Conservation (phyloP, 2,888 invertebrate genomes). For the Folsomia candida region DNA sequence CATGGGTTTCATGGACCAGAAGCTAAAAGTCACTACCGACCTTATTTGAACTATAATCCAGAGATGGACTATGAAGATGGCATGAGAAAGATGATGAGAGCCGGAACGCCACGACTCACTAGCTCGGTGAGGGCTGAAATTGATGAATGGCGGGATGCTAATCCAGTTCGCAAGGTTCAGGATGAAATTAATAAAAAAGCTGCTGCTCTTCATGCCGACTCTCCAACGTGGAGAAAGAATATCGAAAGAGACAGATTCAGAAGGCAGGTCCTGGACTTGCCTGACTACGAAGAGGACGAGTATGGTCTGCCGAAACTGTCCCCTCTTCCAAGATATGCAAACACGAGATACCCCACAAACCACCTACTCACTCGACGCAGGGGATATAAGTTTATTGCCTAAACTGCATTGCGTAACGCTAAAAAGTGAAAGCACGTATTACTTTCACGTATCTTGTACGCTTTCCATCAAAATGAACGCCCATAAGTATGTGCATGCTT, state of each 20-base stretch:
- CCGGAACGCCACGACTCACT: slow-evolving; percentile 19
- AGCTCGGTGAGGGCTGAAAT: slow-evolving; percentile 24
- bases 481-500: no score
- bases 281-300: slow-evolving; percentile 8
- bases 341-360: slow-evolving; percentile 31
- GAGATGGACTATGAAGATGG: slow-evolving; percentile 23
- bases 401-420: neutral
- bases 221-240: slow-evolving; percentile 10
- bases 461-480: neutral
- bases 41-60: slow-evolving; percentile 31
- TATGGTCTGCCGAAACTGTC: neutral
- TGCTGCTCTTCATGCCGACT: slow-evolving; percentile 25
- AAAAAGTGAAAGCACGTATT: neutral
- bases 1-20: slow-evolving; percentile 22
- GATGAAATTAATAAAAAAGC: slow-evolving; percentile 39
- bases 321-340: slow-evolving; percentile 25
- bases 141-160: slow-evolving; percentile 30
- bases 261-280: neutral
- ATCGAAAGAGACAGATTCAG: neutral
- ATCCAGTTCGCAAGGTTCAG: slow-evolving; percentile 33
- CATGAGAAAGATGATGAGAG: slow-evolving; percentile 34
- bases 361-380: slow-evolving; percentile 34
- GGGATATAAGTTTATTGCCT: slow-evolving; percentile 21
- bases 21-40: slow-evolving; percentile 5
- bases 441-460: neutral